Evolutionary conservation across 2,888 invertebrate species (phyloP), one percentile per base, ranked within the genome.

Genomic region (Brenthis ino): DNA sequence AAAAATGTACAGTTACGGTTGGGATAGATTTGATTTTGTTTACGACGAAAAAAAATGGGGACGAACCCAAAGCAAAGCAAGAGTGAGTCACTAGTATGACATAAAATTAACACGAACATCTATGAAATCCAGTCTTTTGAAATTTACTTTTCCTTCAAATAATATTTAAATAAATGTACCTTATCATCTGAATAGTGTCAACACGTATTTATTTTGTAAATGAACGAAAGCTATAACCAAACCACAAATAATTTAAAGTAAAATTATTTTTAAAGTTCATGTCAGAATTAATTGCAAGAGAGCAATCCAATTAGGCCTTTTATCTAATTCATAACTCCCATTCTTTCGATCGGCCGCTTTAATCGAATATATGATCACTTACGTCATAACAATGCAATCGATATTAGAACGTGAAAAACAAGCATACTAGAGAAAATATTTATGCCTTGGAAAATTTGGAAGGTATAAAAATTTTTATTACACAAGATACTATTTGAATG

Each of bases 331-430:
- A 67, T 61, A 33, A 60, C 57, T 58, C 33, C 16, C 43, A 14
- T 54, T 20, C 43, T 51, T 65, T 61, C 58, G 28, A 33, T 63
- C 57, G 65, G 16, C 58, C 20, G 37, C 24, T 51, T 28, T 67
- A 58, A 67, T 70, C 63, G 58, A 67, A 67, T 71, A 65, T 65
- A 55, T 63, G 37, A 65, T 57, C 24, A 57, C 63, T 61, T 63
- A 67, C 16, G 37, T 43, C 8, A 57, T 63, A 67, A 67, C 20
- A 53, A 11, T 37, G 20, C 8, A 51, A 53, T 63, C 63, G 53
- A 63, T 53, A 33, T 43, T 20, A 51, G 20, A 16, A 53, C 37
- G 5, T 5, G 37, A 16, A 24, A n/a, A 50, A 50, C 11, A 60
- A 58, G 48, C 58, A 20, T 37, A 37, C 11, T 37, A 37, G 37